Evolutionary conservation across 2,888 invertebrate species (phyloP).

Genomic region (Eugnorisma glareosa): DNA sequence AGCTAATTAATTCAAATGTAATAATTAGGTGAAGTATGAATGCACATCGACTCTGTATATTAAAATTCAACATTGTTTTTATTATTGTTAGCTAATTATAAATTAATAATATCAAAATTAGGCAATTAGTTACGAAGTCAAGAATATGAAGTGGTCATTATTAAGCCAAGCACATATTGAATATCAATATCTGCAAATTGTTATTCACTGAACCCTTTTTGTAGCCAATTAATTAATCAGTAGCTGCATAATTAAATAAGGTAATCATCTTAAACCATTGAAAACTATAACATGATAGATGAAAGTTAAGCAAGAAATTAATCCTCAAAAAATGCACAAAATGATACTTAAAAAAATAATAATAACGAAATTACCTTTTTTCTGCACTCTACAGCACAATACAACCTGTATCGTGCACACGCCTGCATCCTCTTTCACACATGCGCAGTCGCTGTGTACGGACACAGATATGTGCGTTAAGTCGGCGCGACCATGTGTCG

Average conservation of each 20-base stretch:
- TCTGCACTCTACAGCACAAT: constrained; percentile 72
- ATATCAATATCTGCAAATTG: not conserved
- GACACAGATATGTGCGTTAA: constrained; percentile 74
- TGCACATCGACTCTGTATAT: not conserved
- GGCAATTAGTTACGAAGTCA: not conserved
- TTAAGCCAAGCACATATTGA: not conserved
- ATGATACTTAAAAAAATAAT: constrained; percentile 44
- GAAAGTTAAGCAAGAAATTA: not conserved
- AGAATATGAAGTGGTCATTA: not conserved
- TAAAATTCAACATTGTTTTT: not conserved
- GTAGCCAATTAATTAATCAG: not conserved
- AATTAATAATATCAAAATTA: not conserved
- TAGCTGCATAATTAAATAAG: not conserved
- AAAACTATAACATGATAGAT: constrained; percentile 11
- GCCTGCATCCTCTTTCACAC: constrained; percentile 71
- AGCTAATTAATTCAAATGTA: not conserved
- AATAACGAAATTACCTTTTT: constrained; percentile 58
- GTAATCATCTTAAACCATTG: not conserved
- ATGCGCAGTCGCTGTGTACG: constrained; percentile 62
- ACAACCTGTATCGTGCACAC: constrained; percentile 75
- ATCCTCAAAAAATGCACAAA: not conserved
- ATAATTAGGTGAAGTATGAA: not conserved
- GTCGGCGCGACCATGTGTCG: constrained; percentile 82
- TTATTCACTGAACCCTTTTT: not conserved
- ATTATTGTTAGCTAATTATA: not conserved